A percentile compares a stretch with the other conserved stretches of the same genome.
phyloP scores from a whole-genome alignment of 2,888 invertebrate species.

The Bedellia somnulentella region DNA sequence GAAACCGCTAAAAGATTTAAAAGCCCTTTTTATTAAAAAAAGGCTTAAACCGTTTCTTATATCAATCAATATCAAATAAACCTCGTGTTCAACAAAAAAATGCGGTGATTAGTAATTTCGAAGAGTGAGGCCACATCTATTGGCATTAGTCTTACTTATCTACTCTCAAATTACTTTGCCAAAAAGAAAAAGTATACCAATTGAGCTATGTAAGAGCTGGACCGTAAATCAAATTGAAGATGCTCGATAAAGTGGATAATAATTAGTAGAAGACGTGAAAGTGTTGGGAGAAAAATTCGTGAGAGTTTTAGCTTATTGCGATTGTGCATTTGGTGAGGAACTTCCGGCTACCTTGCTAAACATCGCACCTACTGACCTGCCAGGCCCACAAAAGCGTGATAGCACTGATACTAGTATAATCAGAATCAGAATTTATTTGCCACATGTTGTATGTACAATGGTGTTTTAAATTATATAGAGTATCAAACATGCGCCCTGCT shows the following conservation, averaged over 20 bases:
- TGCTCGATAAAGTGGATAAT: constrained; percentile 61
- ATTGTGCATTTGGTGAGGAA: constrained; percentile 53
- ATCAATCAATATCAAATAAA: no score
- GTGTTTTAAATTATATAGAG: no score
- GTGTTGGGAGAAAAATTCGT: constrained; percentile 61
- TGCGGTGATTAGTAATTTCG: no score
- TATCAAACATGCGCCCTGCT: no score
- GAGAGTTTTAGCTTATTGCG: constrained; percentile 54
- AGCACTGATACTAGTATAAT: no score
- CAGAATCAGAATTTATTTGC: no score
- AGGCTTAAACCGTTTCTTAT: no score
- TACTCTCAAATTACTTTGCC: constrained; percentile 35
- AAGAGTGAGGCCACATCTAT: constrained; percentile 10
- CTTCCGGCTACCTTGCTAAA: constrained; percentile 34
- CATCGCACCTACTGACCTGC: constrained; percentile 10
- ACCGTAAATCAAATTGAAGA: constrained; percentile 61
- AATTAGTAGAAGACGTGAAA: constrained; percentile 60
- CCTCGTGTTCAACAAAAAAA: no score
- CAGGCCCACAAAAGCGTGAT: no score
- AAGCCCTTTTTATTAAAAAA: no score
- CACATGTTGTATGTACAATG: no score
- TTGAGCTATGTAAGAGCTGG: constrained; percentile 48
- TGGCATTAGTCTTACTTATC: constrained; percentile 15
- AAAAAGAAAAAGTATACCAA: constrained; percentile 58
- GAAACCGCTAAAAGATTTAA: no score